Conservation (phyloP, 2,113 vertebrate species). For the Capreolus pygargus region DNA sequence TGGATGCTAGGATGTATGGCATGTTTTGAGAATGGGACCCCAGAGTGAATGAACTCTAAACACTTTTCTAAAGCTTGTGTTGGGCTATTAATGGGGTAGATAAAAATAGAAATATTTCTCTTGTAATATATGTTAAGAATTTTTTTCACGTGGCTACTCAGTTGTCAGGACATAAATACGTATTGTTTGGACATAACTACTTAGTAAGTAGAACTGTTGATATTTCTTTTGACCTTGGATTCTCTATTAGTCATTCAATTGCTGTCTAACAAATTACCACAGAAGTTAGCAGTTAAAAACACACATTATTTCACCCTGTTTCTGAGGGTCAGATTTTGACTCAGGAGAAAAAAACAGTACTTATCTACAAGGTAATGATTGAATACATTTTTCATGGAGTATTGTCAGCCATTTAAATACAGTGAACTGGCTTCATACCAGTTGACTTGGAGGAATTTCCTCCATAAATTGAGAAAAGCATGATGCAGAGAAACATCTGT, state of each 20-base stretch:
- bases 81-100: not conserved
- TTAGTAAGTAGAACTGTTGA: not conserved
- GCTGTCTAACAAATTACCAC: not conserved
- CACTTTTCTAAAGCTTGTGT: not conserved
- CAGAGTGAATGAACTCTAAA: not conserved
- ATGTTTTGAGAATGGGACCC: not conserved
- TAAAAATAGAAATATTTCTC: not conserved
- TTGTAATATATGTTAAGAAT: not conserved
- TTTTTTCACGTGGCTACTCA: not conserved
- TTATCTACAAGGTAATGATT: not conserved
- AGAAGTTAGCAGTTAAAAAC: not conserved
- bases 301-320: not conserved
- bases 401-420: not conserved
- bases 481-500: not conserved
- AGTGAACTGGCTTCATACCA: not conserved
- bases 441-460: not conserved
- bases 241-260: not conserved
- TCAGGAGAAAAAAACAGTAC: not conserved
- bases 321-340: not conserved
- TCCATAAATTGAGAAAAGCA: not conserved
- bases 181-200: not conserved
- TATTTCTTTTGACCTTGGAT: conserved; percentile 10
- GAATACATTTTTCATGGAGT: not conserved
- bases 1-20: not conserved
- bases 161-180: not conserved